Evolutionary conservation across 2,888 invertebrate species (phyloP), one percentile per base, ranked within the genome.

Genomic region (Mermis nigrescens): DNA sequence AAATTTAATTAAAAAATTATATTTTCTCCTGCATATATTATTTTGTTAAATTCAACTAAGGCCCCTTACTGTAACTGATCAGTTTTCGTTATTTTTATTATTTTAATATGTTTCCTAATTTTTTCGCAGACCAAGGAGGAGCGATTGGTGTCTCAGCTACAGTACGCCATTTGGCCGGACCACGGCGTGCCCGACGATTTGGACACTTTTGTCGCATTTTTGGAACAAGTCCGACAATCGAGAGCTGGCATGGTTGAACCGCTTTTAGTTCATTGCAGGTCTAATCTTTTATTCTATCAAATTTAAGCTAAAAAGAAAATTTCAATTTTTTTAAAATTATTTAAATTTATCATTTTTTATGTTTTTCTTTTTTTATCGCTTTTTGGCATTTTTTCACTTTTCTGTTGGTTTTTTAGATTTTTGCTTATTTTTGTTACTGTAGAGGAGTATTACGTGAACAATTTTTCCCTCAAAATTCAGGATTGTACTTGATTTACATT

Each of bases 151-250:
- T 85, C 85, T 29, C 98, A 98, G 74, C 84, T 98, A 80, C 95
- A 98, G 75, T 98, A 95, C 80, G 84, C 76, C 76, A 80, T 82
- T 19, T 84, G 84, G 83, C 83, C 84, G 0, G 98, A 98, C 79
- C 98, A 98, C 75, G 95, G 94, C 46, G 92, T 95, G 46, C 98
- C 98, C 1, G 87, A 86, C 62, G 90, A 92, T 72, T 83, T 88
- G 58, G 79, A 82, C 58, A 84, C 87, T 67, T 98, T 99, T 76
- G 81, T 95, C 57, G 80, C 82, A 64, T 95, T 98, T 77, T 89
- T 90, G 1, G 82, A 82, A 64, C 80, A 81, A 64, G 86, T 89
- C 24, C 69, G 81, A 51, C 65, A 68, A 12, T 66, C 65, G 1
- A 60, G 70, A 55, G 70, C 71, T 24, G 77, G 77, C 31, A 73